Evolutionary conservation across 2,888 invertebrate genomes (phyloP), one percentile per base, ranked within the genome.

Genomic region (Prosapia bicincta): DNA sequence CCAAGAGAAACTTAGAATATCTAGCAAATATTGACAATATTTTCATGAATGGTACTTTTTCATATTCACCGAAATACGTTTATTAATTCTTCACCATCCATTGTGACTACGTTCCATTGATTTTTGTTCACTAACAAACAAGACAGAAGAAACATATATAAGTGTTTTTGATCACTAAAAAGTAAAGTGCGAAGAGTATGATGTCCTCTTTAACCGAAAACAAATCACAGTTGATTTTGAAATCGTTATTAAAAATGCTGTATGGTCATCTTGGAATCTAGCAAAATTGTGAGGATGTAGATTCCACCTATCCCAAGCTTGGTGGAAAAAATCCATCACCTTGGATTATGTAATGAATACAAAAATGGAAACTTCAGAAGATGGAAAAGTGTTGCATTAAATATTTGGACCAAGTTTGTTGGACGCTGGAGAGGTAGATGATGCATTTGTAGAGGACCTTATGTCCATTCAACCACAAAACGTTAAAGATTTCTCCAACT

Each of bases 241-340:
- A 65, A 38, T 43, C 23, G 75, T 71, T 10, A 75, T 75, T 15
- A 70, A 69, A 7, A 75, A 28, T 26, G 71, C 75, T 26, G 66
- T 75, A 9, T 2, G 7, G n/a, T 3, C 32, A 65, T 23, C 20
- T 26, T 75, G 75, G 75, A 66, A 71, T 23, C 7, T 2, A n/a
- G 43, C 75, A 26, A 1, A 20, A 71, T n/a, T 66, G 26, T 1
- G 23, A 15, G 75, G 75, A 5, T 71, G 75, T 20, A 26, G 75
- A n/a, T 75, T 75, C 66, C 75, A 75, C 26, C 71, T 75, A 23
- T 24, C 66, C 1, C 75, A 75, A 66, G 66, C 71, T 25, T 75
- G 75, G 75, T 71, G 26, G 25, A 28, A 7, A 54, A 66, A 15
- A 66, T 72, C 24, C 72, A 72, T 30, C 28, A 72, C 9, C 20